Percentiles rank a stretch among this genome's conserved stretches.
Conservation (phyloP, 1,140 invertebrate genomes). For the Atta colombica region DNA sequence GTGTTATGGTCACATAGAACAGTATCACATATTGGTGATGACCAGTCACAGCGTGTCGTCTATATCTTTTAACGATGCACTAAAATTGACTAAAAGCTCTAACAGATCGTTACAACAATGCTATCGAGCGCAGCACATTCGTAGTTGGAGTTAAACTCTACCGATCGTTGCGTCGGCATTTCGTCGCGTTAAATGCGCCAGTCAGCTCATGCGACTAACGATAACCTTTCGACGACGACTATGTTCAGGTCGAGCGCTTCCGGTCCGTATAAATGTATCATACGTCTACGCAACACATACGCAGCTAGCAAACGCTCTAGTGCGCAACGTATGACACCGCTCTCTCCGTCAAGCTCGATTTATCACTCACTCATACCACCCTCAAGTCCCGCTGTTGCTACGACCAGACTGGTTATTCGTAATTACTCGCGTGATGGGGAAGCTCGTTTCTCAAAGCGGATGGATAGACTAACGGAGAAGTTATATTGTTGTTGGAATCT, state of each 20-base stretch:
- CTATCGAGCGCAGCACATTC: conserved; percentile 21
- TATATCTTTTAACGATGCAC: conserved; percentile 56
- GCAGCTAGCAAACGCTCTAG: conserved; percentile 11
- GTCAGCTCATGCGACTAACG: conserved; percentile 31
- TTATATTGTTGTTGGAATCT: conserved; percentile 69
- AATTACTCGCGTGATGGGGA: conserved; percentile 73
- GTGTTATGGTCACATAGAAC: neutral
- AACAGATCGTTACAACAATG: conserved; percentile 48
- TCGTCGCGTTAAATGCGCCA: conserved; percentile 17
- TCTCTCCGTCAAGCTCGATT: conserved; percentile 69
- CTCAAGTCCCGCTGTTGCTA: conserved; percentile 59
- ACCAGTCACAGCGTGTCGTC: neutral
- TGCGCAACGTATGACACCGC: conserved; percentile 62
- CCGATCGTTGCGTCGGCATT: conserved; percentile 41
- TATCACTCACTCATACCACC: conserved; percentile 65
- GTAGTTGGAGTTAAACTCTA: conserved; percentile 6
- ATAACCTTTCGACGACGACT: conserved; percentile 46
- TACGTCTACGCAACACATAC: conserved; percentile 6
- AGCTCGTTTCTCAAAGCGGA: conserved; percentile 73
- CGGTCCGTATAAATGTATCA: conserved; percentile 6
- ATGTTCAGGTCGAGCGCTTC: conserved; percentile 38
- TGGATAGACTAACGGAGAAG: conserved; percentile 55
- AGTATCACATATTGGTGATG: neutral
- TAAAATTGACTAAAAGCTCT: conserved; percentile 29
- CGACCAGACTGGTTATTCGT: conserved; percentile 76